Evolutionary conservation across 2,888 invertebrate species (phyloP).

Genomic region (Galerucella nymphaeae): DNA sequence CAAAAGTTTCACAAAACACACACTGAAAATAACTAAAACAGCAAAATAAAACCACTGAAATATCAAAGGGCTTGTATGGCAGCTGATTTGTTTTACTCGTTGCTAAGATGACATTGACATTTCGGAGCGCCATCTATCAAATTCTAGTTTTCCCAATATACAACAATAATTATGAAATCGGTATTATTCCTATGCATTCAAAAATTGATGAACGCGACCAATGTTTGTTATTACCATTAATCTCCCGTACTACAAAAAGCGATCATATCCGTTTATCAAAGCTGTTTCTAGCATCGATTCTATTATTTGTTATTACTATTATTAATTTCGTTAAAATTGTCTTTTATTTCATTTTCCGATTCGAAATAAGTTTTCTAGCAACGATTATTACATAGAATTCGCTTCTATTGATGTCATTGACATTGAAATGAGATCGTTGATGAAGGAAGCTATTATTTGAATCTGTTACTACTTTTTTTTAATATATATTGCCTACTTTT

Average conservation of each 20-base stretch:
- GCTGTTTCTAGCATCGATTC: not conserved
- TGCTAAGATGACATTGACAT: too few species aligned
- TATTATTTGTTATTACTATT: conserved; percentile 6
- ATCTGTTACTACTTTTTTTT: conserved; percentile 1
- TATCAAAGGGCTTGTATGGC: too few species aligned
- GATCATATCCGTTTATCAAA: conserved; percentile 15
- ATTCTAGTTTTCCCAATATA: too few species aligned
- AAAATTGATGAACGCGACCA: too few species aligned
- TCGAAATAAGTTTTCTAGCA: not conserved
- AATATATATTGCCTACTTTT: conserved; percentile 5
- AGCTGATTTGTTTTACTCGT: too few species aligned
- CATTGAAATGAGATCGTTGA: conserved; percentile 11
- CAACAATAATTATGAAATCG: too few species aligned
- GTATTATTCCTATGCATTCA: too few species aligned
- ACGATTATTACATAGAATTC: conserved; percentile 8
- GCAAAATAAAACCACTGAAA: too few species aligned
- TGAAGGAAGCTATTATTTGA: conserved; percentile 14
- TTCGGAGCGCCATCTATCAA: too few species aligned
- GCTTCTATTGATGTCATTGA: conserved; percentile 16
- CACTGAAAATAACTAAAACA: too few species aligned
- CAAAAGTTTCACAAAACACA: too few species aligned
- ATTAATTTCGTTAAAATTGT: conserved; percentile 9
- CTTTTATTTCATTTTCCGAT: conserved; percentile 3
- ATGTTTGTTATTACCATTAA: too few species aligned
- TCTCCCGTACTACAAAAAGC: not conserved